Evolutionary conservation across 2,888 invertebrate genomes (phyloP).

Genomic region (Philereme transversata): DNA sequence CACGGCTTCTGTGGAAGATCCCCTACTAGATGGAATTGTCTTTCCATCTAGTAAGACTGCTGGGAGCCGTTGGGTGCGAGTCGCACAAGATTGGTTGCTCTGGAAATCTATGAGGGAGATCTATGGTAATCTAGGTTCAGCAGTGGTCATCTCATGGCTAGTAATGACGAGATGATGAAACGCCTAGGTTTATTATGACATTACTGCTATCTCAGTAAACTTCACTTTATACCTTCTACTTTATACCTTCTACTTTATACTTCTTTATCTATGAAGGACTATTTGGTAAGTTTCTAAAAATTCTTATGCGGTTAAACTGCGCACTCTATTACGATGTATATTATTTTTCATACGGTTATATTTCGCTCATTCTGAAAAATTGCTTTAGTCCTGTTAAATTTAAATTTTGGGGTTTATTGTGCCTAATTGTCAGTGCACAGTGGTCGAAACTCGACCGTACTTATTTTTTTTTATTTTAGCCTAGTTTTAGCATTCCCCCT

Average conservation of each 20-base stretch:
- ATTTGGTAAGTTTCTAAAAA: constrained; percentile 47
- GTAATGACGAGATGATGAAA: no score
- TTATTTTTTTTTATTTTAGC: not conserved
- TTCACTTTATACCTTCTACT: not conserved
- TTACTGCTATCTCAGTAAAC: not conserved
- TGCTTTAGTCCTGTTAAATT: constrained; percentile 19
- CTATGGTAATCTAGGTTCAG: no score
- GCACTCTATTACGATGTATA: constrained; percentile 34
- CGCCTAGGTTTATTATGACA: not conserved
- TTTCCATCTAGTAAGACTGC: no score
- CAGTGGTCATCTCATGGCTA: no score
- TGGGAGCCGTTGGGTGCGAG: no score
- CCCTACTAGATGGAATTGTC: no score
- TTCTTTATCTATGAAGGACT: constrained; percentile 33
- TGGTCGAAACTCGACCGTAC: no score
- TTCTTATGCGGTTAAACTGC: constrained; percentile 38
- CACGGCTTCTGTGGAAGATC: no score
- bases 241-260: no score
- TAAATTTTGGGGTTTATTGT: constrained; percentile 4
- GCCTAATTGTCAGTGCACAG: no score
- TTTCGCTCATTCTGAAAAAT: constrained; percentile 25
- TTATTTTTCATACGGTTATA: constrained; percentile 40
- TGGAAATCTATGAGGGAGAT: no score
- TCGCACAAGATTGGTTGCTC: no score
- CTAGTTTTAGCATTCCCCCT: constrained; percentile 1